Evolutionary conservation across 2,888 invertebrate species (phyloP), one percentile per base, ranked within the genome.

Genomic region (Torymus tubicola): DNA sequence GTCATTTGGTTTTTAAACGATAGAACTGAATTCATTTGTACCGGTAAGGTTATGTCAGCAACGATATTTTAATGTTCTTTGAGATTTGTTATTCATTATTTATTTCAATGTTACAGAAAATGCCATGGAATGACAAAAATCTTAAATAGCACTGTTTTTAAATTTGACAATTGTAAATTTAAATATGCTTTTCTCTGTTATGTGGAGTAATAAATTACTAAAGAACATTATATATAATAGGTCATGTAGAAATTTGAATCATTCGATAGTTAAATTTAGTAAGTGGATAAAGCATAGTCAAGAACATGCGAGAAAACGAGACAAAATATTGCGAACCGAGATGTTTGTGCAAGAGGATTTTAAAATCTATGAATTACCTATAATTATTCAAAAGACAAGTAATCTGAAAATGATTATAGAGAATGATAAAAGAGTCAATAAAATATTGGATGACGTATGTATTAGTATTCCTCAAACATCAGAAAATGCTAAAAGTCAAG

Each of bases 321-420:
- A 55, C 31, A 50, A 57, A 16, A 60, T 88, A 71, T 80, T 83
- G 4, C 83, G 84, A 58, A 85, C 85, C 13, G 93, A 93, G 12
- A 93, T 95, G 78, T 88, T 95, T 65, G 91, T 94, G 74, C 95
- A 95, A 90, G 94, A 94, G 87, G 95, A 94, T 4, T 90, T 92
- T n/a, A 92, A 93, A 75, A 94, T 95, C 24, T 93, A 94, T 85
- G 95, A 95, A 88, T 91, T 95, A 68, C 95, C 95, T 1, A 91
- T 94, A 14, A 92, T 95, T 72, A 93, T 95, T 42, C 92, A 86
- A 79, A 89, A 91, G 87, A 86, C 92, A 53, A 92, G 90, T 85
- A 90, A 92, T 93, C 53, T 86, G 89, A 8, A 90, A 90, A 52
- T 3, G 79, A 87, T 91, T 5, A 78, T 77, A 2, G 16, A 60